phyloP scores from a whole-genome alignment of 1,140 invertebrate genomes.

The Drosophila arawakana region DNA sequence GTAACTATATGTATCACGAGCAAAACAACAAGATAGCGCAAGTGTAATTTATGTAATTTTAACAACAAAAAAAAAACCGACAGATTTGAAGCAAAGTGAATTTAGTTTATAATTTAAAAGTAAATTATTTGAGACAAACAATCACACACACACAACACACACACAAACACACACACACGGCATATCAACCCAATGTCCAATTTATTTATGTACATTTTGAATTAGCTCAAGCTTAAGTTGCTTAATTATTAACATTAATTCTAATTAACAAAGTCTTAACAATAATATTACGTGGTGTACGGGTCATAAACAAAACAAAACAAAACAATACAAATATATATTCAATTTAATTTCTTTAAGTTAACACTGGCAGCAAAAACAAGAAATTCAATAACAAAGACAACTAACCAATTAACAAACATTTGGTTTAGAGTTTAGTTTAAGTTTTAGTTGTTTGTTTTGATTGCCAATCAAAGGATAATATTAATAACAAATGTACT shows the following conservation, averaged over 20 bases:
- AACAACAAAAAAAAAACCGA: conserved; percentile 6
- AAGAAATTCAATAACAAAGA: conserved; percentile 6
- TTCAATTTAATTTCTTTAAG: conserved; percentile 4
- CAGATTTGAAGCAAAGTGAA: conserved; percentile 39
- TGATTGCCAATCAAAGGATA: conserved; percentile 35
- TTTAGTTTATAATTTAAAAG: conserved; percentile 21
- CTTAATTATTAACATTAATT: conserved; percentile 62
- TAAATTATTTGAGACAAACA: conserved; percentile 49
- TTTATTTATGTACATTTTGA: conserved; percentile 72
- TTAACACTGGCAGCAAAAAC: conserved; percentile 5
- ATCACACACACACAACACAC: conserved; percentile 32
- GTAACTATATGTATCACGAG: conserved; percentile 37
- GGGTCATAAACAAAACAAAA: conserved; percentile 58
- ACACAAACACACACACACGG: conserved; percentile 51
- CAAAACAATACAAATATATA: background rate
- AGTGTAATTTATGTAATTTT: conserved; percentile 21
- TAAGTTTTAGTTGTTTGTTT: conserved; percentile 26
- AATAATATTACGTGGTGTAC: conserved; percentile 68
- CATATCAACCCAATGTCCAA: conserved; percentile 77
- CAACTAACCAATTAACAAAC: conserved; percentile 6
- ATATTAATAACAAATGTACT: conserved; percentile 62
- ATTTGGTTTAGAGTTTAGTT: conserved; percentile 27
- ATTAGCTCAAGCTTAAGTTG: conserved; percentile 51
- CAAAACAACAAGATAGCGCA: background rate
- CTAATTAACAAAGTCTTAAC: conserved; percentile 55